Evolutionary conservation across 2,888 invertebrate genomes (phyloP).

Genomic region (Eumacrocentrus americanus): DNA sequence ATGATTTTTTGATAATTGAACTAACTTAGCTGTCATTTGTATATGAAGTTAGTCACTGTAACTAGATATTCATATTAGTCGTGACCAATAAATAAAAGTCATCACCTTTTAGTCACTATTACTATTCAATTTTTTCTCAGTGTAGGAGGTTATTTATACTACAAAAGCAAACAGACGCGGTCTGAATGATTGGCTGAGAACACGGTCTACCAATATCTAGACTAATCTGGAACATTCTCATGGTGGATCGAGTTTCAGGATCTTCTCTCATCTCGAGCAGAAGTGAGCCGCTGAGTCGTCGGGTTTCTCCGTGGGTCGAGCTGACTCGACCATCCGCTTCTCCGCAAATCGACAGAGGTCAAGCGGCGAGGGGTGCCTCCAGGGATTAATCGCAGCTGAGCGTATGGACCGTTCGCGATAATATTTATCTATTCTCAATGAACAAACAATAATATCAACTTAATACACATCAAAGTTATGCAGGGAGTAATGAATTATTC

Average conservation of each 20-base stretch:
- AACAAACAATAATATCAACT: neutral
- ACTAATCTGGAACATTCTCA: neutral
- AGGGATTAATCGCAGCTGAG: constrained; percentile 9
- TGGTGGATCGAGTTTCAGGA: neutral
- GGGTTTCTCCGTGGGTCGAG: constrained; percentile 14
- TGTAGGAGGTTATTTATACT: neutral
- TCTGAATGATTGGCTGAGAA: neutral
- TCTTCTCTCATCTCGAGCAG: constrained; percentile 2
- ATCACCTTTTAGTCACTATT: no score
- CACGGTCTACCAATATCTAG: neutral
- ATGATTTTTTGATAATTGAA: no score
- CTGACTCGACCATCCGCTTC: constrained; percentile 17
- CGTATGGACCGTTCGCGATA: neutral
- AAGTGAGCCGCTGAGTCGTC: constrained; percentile 29
- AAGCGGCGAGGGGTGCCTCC: neutral
- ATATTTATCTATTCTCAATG: neutral
- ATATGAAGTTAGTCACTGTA: no score
- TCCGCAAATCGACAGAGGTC: constrained; percentile 8
- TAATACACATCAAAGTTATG: neutral
- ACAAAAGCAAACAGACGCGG: constrained; percentile 1
- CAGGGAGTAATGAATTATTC: neutral
- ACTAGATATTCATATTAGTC: no score
- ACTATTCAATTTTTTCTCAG: neutral
- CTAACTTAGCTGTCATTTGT: no score
- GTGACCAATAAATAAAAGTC: no score